Evolutionary conservation across 1,140 invertebrate species (phyloP), one percentile per base, ranked within the genome.

Genomic region (Drosophila azteca): DNA sequence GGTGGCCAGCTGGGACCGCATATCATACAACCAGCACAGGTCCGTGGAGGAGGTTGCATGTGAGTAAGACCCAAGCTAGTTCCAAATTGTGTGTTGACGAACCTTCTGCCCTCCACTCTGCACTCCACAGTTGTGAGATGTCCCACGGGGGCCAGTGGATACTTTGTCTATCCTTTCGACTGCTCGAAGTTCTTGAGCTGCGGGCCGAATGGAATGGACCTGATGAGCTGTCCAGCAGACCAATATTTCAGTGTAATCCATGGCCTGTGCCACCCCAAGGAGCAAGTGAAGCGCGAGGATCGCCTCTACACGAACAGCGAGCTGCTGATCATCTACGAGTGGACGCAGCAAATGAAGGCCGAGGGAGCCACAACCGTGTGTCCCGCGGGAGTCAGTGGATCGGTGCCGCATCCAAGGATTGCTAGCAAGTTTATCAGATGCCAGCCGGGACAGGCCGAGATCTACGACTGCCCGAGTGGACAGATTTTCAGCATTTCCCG

Each of bases 391-490:
- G 90, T 92, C 2, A 94, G 92, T 0, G 94, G 95, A 0, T 90
- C 92, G 39, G 94, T 94, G 70, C 92, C 94, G 4, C 94, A 94
- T 83, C 93, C 93, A 0, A 77, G 91, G 0, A 92, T 94, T 60
- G 94, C 95, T 53, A 92, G 93, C 69, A 94, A 94, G 75, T 96
- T 94, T 84, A 92, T 95, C 2, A 95, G 94, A 67, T 96, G 95
- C 75, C 55, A 17, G 45, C 68, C 17, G 5, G 31, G 45, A 3
- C 62, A 65, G 22, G 65, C 77, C 0, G 20, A 46, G 22, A 58
- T 90, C 4, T 55, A 65, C 6, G 62, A 66, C 7, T 91, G 90
- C 22, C 26, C 63, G 0, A 46, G 15, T 8, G 79, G 61, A 13
- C 60, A 76, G 26, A 53, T 90, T 29, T 91, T 90, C 48, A 91